phyloP scores from a whole-genome alignment of 2,797 vertebrate species.

The Hafferia zeledoni region DNA sequence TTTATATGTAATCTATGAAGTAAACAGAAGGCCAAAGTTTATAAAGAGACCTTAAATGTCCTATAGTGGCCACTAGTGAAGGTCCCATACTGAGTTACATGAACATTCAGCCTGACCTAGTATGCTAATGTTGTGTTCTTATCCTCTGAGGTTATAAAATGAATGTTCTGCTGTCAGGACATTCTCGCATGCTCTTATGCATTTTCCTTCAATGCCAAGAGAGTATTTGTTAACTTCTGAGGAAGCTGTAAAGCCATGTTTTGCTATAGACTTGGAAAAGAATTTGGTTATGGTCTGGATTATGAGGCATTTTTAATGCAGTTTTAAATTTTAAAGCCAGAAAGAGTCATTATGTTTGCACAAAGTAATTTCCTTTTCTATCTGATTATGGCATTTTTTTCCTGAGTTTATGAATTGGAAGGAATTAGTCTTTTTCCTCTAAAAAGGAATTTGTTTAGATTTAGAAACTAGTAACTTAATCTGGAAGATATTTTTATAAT shows the following conservation, averaged over 20 bases:
- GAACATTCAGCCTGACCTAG: neutral
- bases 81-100: neutral
- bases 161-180: neutral
- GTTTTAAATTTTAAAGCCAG: conserved; percentile 7
- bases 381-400: neutral
- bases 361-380: conserved; percentile 6
- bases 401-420: neutral
- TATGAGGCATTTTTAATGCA: neutral
- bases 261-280: neutral
- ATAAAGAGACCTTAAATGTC: conserved; percentile 1
- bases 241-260: neutral
- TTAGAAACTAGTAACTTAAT: neutral
- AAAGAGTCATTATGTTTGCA: neutral
- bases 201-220: neutral
- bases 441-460: neutral
- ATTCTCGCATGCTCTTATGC: neutral
- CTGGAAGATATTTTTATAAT: neutral
- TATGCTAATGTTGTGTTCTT: neutral
- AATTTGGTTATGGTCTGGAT: neutral
- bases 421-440: neutral
- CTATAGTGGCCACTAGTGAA: neutral
- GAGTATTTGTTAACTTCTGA: neutral
- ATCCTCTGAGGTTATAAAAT: neutral
- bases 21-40: conserved; percentile 23
- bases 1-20: conserved; percentile 39